phyloP scores from a whole-genome alignment of 2,888 invertebrate species.

The Microchrysa polita region DNA sequence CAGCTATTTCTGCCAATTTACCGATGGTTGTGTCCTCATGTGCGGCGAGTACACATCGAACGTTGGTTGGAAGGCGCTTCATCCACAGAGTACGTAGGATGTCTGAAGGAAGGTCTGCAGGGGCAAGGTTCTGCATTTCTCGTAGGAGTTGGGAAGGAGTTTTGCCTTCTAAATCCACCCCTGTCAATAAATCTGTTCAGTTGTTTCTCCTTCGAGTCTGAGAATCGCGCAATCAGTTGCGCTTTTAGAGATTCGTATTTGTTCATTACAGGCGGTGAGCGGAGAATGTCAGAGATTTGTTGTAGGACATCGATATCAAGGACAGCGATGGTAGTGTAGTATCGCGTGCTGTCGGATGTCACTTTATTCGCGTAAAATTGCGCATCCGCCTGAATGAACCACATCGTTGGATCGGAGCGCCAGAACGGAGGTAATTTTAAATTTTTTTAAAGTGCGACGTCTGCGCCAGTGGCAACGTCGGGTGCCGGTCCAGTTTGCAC shows the following conservation, averaged over 20 bases:
- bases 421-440: not conserved
- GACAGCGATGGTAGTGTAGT: not conserved
- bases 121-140: not conserved
- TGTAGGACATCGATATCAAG: not conserved
- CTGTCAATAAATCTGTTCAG: not conserved
- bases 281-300: not conserved
- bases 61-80: not conserved
- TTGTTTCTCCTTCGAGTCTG: not conserved
- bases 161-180: not conserved
- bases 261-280: not conserved
- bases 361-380: not conserved
- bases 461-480: not conserved
- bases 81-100: not conserved
- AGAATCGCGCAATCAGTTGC: not conserved
- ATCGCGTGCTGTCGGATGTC: not conserved
- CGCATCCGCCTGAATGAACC: not conserved
- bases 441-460: not conserved
- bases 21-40: not conserved
- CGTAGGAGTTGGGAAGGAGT: not conserved
- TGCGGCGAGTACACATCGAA: not conserved
- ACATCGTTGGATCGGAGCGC: not conserved
- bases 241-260: not conserved
- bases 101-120: not conserved
- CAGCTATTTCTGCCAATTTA: constrained; percentile 9
- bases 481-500: not conserved